Percentiles rank a stretch among this genome's conserved stretches.
phyloP scores from a whole-genome alignment of 2,113 vertebrate species.

The Grus americana region DNA sequence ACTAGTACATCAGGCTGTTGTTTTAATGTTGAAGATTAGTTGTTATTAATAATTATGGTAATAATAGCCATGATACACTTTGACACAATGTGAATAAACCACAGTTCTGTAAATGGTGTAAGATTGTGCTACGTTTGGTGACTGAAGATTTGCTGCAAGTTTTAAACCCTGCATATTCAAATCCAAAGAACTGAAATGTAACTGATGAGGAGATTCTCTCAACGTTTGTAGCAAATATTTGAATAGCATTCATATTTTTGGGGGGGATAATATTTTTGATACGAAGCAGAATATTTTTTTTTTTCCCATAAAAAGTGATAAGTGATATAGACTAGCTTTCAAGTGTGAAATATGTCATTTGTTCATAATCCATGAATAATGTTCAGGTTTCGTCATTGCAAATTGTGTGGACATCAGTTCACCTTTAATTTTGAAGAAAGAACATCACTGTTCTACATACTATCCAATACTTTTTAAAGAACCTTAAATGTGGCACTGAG shows the following conservation, averaged over 20 bases:
- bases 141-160: neutral
- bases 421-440: neutral
- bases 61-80: neutral
- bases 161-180: neutral
- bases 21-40: neutral
- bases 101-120: neutral
- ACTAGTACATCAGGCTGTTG: neutral
- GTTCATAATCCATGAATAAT: neutral
- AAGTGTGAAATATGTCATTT: neutral
- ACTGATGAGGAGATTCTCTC: neutral
- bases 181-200: neutral
- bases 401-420: neutral
- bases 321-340: neutral
- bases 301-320: neutral
- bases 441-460: neutral
- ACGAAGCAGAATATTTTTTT: neutral
- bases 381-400: neutral
- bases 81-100: neutral
- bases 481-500: neutral
- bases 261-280: neutral
- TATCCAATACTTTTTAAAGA: neutral
- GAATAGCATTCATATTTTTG: neutral
- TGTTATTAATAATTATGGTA: neutral
- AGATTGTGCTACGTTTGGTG: rapidly evolving
- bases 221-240: neutral